Evolutionary conservation across 1,140 invertebrate genomes (phyloP).

Genomic region (Brachionus manjavacas): DNA sequence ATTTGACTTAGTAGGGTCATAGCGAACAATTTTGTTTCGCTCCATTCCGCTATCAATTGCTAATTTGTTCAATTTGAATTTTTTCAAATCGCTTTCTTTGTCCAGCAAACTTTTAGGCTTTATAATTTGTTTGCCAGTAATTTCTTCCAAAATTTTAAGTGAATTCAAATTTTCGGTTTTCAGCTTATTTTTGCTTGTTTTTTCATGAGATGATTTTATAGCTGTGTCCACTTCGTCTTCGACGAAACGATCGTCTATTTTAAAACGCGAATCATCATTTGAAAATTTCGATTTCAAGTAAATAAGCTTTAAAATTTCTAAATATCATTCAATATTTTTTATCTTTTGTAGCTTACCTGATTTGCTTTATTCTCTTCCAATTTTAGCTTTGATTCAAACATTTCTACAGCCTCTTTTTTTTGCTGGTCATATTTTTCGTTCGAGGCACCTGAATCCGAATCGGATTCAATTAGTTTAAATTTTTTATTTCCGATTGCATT

Average conservation of each 20-base stretch:
- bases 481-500: neutral
- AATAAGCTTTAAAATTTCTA: neutral
- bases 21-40: constrained; percentile 12
- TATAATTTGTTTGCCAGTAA: constrained; percentile 32
- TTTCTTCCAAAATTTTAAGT: constrained; percentile 34
- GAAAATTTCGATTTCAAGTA: constrained; percentile 34
- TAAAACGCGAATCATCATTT: constrained; percentile 35
- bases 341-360: neutral
- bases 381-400: constrained; percentile 25
- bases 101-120: neutral
- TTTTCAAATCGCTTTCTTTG: constrained; percentile 14
- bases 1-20: neutral
- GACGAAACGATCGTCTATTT: constrained; percentile 30
- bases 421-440: neutral
- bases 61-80: neutral
- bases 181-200: constrained; percentile 11
- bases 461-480: constrained; percentile 14
- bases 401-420: neutral
- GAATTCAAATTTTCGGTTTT: neutral
- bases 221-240: neutral
- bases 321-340: neutral
- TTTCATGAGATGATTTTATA: neutral
- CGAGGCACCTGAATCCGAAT: neutral
- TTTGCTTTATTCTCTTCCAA: constrained; percentile 30
- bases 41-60: neutral